A percentile compares a stretch with the other conserved stretches of the same genome.
These are phyloP conservation scores for Bombus vancouverensis DNA, from an alignment of 1,140 invertebrate species.

Conservation along the genomic window DNA sequence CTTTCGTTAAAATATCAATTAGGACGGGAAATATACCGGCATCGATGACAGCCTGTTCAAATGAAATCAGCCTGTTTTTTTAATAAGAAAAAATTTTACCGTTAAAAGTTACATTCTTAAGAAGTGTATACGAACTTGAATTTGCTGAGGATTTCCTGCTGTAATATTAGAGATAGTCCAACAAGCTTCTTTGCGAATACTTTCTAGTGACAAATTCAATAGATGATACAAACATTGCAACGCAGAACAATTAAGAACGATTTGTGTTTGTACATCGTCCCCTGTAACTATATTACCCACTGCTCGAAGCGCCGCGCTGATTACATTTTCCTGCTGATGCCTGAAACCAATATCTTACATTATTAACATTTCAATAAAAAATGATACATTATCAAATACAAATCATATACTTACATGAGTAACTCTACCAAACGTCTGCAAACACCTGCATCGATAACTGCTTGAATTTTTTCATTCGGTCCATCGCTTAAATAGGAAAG, in stretches of 20 bases:
- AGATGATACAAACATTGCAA: conserved; percentile 93
- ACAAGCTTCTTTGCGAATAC: conserved; percentile 97
- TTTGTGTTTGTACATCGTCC: conserved; percentile 98
- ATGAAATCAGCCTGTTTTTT: conserved; percentile 45
- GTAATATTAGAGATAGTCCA: conserved; percentile 99
- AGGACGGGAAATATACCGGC: conserved; percentile 96
- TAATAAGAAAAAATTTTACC: neutral
- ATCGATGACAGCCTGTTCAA: conserved; percentile 94
- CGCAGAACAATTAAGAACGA: conserved; percentile 95
- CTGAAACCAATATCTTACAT: conserved; percentile 80
- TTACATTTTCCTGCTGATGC: conserved; percentile 94
- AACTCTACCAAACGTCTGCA: conserved; percentile 96
- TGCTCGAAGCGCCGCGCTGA: conserved; percentile 96
- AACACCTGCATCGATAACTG: conserved; percentile 98
- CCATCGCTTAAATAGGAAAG: conserved; percentile 97
- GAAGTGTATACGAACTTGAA: conserved; percentile 86
- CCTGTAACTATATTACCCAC: conserved; percentile 99
- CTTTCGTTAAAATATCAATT: conserved; percentile 94
- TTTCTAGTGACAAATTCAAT: conserved; percentile 91
- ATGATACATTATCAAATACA: neutral
- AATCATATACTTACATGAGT: conserved; percentile 88
- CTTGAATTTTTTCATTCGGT: conserved; percentile 99
- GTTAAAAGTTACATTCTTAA: neutral
- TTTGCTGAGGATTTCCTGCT: conserved; percentile 96
- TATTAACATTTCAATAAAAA: neutral